These are phyloP conservation scores for Pogonomyrmex barbatus DNA, from an alignment of 1,140 invertebrate species.

Conservation along the genomic window DNA sequence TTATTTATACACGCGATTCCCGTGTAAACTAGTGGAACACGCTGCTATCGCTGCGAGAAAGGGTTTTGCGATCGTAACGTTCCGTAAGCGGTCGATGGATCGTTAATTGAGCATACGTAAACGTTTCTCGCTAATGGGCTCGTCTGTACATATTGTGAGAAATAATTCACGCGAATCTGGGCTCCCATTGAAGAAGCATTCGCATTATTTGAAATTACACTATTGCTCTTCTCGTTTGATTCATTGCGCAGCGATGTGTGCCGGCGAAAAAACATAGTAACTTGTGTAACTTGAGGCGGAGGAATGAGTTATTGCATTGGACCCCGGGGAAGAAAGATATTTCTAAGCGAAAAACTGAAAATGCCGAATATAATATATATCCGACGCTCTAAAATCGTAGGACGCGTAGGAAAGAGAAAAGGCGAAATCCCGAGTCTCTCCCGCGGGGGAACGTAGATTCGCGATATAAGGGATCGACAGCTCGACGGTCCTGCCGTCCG, in stretches of 20 bases:
- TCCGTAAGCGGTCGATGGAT: not conserved
- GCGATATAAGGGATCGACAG: constrained; percentile 64
- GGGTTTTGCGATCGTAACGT: constrained; percentile 5
- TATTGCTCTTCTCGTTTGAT: constrained; percentile 38
- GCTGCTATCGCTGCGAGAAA: constrained; percentile 37
- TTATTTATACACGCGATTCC: constrained; percentile 42
- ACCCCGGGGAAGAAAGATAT: constrained; percentile 73
- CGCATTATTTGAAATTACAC: constrained; percentile 42
- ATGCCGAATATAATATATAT: constrained; percentile 74
- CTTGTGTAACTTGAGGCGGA: constrained; percentile 46
- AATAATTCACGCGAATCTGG: constrained; percentile 5
- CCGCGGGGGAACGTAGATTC: constrained; percentile 58
- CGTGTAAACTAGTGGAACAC: constrained; percentile 17
- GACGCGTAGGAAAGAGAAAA: constrained; percentile 47
- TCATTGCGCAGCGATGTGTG: constrained; percentile 54
- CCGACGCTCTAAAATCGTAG: constrained; percentile 68
- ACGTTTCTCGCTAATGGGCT: constrained; percentile 32
- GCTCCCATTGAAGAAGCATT: not conserved
- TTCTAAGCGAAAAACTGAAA: constrained; percentile 72
- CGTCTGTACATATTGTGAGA: constrained; percentile 3
- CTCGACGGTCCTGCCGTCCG: constrained; percentile 44
- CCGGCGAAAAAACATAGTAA: constrained; percentile 9
- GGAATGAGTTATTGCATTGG: constrained; percentile 75
- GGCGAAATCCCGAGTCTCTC: constrained; percentile 63
- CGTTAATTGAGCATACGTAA: constrained; percentile 24